phyloP scores from a whole-genome alignment of 2,797 vertebrate species.

The Molossus alvarezi region DNA sequence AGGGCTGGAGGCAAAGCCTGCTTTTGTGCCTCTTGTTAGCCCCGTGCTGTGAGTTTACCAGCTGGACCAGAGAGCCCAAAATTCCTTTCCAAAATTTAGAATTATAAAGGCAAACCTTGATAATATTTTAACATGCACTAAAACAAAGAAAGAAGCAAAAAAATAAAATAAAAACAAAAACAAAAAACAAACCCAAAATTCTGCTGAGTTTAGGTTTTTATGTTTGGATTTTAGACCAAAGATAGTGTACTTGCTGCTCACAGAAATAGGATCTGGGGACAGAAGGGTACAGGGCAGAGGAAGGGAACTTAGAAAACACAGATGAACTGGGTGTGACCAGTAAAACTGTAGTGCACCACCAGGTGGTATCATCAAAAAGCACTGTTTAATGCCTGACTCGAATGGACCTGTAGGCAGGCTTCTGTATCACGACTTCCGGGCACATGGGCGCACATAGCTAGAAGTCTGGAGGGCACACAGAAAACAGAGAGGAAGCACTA shows the following conservation, averaged over 20 bases:
- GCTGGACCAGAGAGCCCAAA: background rate
- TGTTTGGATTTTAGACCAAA: slow-evolving; percentile 43
- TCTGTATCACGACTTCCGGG: background rate
- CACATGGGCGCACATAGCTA: background rate
- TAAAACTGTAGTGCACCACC: background rate
- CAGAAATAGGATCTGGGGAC: background rate
- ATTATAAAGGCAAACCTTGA: background rate
- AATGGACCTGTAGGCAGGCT: background rate
- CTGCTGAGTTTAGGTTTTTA: background rate
- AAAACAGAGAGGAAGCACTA: slow-evolving; percentile 36
- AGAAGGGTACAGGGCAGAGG: background rate
- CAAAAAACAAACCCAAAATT: background rate
- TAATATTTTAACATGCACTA: background rate
- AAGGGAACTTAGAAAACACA: background rate
- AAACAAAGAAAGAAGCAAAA: slow-evolving; percentile 33
- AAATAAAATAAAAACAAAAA: too few relatives aligned
- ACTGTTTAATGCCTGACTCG: background rate
- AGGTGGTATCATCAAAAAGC: background rate
- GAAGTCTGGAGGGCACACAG: slow-evolving; percentile 5
- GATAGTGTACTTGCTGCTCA: slow-evolving; percentile 1
- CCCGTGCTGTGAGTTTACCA: background rate
- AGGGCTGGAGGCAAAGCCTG: background rate
- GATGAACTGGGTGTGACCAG: background rate
- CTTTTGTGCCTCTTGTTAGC: background rate
- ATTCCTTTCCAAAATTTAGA: background rate